Conservation (phyloP, 2,113 vertebrate genomes). For the Chloropsis hardwickii region DNA sequence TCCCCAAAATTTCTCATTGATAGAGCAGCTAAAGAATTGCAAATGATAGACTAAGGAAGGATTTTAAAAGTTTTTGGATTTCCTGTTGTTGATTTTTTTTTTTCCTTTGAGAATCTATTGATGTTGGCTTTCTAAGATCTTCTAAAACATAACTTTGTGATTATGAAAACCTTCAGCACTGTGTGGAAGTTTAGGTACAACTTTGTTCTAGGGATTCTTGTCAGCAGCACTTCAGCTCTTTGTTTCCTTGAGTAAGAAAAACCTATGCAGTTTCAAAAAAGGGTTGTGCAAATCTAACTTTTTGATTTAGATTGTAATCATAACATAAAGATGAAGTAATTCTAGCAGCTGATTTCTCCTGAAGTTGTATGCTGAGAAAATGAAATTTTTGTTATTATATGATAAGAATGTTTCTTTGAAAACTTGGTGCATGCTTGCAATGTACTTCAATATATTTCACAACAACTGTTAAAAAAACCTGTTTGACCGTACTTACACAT, state of each 20-base stretch:
- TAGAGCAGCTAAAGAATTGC: not conserved
- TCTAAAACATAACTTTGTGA: not conserved
- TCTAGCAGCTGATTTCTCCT: not conserved
- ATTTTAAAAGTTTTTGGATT: not conserved
- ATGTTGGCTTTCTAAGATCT: not conserved
- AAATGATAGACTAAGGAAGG: not conserved
- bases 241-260: not conserved
- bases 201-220: not conserved
- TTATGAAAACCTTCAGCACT: not conserved
- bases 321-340: not conserved
- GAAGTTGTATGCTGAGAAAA: not conserved
- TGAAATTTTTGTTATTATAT: not conserved
- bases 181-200: not conserved
- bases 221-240: not conserved
- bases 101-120: not conserved
- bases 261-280: not conserved
- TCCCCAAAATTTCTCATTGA: not conserved
- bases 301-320: not conserved
- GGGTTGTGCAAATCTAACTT: not conserved
- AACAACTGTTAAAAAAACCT: not conserved
- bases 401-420: not conserved
- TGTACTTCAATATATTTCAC: not conserved
- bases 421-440: not conserved
- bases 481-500: not conserved
- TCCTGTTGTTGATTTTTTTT: not conserved